Base-by-base conservation (phyloP, 1,140 invertebrate genomes). In the Dryas iulia region DNA sequence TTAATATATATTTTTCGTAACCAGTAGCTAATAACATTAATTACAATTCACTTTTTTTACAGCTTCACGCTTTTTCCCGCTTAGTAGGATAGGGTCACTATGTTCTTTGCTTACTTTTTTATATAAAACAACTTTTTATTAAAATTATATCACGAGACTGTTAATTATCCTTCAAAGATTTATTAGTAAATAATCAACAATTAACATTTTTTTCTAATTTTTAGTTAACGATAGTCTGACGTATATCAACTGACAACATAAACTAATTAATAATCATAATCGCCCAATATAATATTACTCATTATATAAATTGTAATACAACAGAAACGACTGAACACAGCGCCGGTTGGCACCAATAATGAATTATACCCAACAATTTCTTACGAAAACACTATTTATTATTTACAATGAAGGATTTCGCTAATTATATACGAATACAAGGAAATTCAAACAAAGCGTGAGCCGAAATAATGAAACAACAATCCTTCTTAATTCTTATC, bases 401-500 rank as follows among this genome's bases (percentile, higher is more conserved):
- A 61, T 62, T 62, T 30, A 68, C 26, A 39, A 62, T 47, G 39
- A 7, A 47, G 14, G 14, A 47, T 47, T 47, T 47, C 2, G 24
- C 18, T 60, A 47, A 60, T 62, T 52, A 62, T 33, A 28, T 53
- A 26, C n/a, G 52, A 58, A 56, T 61, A 59, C 31, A 57, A 63
- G 56, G 53, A 18, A 62, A 62, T 26, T 30, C 39, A 62, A 62
- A 62, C 21, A 62, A 52, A 62, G 39, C 26, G 2, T 53, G 59
- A 26, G n/a, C 47, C 39, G 6, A 53, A 69, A 66, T 73, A 69
- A 73, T 63, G 60, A 33, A 70, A 66, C 66, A 69, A 67, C 60
- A 69, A 74, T 74, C 58, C 66, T 57, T 66, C 69, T 67, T 71
- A 74, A 71, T 64, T 72, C 73, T 72, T 76, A 76, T 78, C 62